Evolutionary conservation across 1,140 invertebrate genomes (phyloP).

Genomic region (Drosophila azteca): DNA sequence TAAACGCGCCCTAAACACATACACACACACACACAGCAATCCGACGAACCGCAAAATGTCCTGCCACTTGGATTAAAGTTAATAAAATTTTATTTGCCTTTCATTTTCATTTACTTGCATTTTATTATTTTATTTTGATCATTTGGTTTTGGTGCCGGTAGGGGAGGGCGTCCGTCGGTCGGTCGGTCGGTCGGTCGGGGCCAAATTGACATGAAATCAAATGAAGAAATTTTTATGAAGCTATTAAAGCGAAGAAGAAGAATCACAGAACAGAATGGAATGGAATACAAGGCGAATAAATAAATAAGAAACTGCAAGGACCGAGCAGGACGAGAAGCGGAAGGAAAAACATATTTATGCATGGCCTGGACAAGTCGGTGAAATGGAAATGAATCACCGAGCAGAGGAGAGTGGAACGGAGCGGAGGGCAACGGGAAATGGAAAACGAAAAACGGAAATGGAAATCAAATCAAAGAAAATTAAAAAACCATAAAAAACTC

Average conservation of each 20-base stretch:
- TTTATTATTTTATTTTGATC: constrained; percentile 77
- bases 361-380: constrained; percentile 3
- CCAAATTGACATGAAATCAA: constrained; percentile 75
- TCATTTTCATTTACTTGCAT: constrained; percentile 74
- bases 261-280: background rate
- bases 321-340: background rate
- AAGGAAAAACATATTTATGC: constrained; percentile 35
- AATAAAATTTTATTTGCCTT: constrained; percentile 77
- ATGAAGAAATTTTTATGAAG: constrained; percentile 65
- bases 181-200: background rate
- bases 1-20: constrained; percentile 59
- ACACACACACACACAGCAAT: background rate
- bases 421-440: no score
- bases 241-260: constrained; percentile 43
- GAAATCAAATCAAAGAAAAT: constrained; percentile 51
- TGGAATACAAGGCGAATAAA: constrained; percentile 24
- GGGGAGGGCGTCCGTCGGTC: no score
- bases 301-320: constrained; percentile 34
- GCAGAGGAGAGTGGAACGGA: no score
- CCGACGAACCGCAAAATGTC: constrained; percentile 12
- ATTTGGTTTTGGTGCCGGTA: constrained; percentile 17
- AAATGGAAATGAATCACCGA: constrained; percentile 14
- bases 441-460: background rate
- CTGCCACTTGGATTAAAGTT: constrained; percentile 40
- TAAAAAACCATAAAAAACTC: constrained; percentile 44